Base-by-base conservation (phyloP, 2,888 invertebrate species). In the Ochropacha duplaris region DNA sequence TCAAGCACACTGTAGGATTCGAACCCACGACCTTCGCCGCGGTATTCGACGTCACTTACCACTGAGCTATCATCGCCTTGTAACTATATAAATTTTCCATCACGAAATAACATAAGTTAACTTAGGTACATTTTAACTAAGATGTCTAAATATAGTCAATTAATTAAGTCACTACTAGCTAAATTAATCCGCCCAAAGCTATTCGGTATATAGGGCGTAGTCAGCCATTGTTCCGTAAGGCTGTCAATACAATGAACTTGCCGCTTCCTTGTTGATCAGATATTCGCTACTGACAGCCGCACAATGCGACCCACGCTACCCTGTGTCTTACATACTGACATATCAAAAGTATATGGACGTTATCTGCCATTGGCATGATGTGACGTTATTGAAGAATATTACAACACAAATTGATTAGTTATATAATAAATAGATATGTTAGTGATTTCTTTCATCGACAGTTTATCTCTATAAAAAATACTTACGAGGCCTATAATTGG, bases 231-330 rank as follows among this genome's bases (percentile, higher is more conserved):
- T 56, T 44, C 19, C 68, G 68, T 70, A 60, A 65, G 51, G 71
- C 72, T 79, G 81, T 78, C 78, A 74, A 70, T 71, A 64, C 63
- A 72, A 71, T 72, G 68, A 72, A 72, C 66, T 65, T 68, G 69
- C 16, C 16, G 71, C 70, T 84, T 86, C 80, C 84, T 80, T 77
- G 68, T 76, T 72, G 67, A 76, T 72, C 71, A 71, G 79, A 72
- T 69, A 78, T 72, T 65, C 64, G 66, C 59, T 64, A 71, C 50
- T 67, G 79, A 80, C 77, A 79, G 62, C 50, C 60, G 54, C 58
- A 81, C 74, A 82, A 83, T 75, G 59, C 69, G 57, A 54, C 71
- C 72, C 60, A 74, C 74, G 64, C 62, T 55, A 58, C 44, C 54
- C 39, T 14, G 19, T 44, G 19, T 19, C 31, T 34, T 24, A 59